Percentiles rank a stretch among this genome's conserved stretches.
Conservation (phyloP, 2,888 invertebrate genomes). For the Schrankia costaestrigalis region DNA sequence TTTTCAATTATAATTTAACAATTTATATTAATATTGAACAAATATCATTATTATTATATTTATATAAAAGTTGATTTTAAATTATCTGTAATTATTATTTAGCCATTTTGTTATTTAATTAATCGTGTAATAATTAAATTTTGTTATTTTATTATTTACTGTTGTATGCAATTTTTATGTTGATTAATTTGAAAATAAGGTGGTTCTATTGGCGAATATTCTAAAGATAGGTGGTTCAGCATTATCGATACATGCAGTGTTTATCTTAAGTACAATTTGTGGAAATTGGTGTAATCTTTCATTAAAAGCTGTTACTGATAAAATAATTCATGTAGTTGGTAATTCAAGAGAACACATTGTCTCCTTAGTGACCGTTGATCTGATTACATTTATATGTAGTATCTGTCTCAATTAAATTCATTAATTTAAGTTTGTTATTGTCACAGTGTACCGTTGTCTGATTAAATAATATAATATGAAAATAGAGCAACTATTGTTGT, state of each 20-base stretch:
- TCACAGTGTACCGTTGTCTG: conserved; percentile 82
- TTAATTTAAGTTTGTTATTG: conserved; percentile 78
- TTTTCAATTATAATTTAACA: conserved; percentile 8
- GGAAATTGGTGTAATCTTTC: conserved; percentile 38
- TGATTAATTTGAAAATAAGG: conserved; percentile 10
- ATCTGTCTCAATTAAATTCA: conserved; percentile 67
- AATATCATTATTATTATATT: neutral
- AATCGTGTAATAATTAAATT: neutral
- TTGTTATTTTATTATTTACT: neutral
- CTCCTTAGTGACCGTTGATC: conserved; percentile 53
- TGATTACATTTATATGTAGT: conserved; percentile 53
- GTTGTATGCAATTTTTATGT: neutral
- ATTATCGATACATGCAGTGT: conserved; percentile 31
- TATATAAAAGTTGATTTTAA: neutral
- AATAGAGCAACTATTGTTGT: conserved; percentile 67
- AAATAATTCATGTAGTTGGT: conserved; percentile 50
- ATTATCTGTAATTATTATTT: neutral
- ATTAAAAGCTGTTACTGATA: conserved; percentile 26
- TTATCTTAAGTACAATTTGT: conserved; percentile 46
- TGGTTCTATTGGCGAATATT: conserved; percentile 18
- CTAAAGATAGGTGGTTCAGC: conserved; percentile 23
- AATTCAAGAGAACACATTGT: conserved; percentile 41
- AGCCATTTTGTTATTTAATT: conserved; percentile 3
- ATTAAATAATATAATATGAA: conserved; percentile 77
- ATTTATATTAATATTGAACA: neutral